These are phyloP conservation scores for Pelochelys cantorii DNA, from an alignment of 2,797 vertebrate species.

Conservation along the genomic window DNA sequence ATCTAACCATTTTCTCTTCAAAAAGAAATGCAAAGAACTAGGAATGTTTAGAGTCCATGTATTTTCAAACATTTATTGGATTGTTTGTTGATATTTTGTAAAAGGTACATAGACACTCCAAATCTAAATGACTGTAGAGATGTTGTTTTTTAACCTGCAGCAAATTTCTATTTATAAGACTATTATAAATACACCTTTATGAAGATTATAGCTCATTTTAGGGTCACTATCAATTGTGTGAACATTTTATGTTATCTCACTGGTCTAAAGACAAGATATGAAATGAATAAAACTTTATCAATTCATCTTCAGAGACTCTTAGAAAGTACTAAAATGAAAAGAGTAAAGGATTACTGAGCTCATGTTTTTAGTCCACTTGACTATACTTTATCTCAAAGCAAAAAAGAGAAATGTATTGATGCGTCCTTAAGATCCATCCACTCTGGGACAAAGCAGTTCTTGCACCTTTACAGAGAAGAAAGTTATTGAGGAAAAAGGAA, in stretches of 20 bases:
- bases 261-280: background rate
- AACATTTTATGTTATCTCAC: slow-evolving; percentile 22
- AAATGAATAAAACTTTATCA: slow-evolving; percentile 36
- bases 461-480: background rate
- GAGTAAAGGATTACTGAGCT: background rate
- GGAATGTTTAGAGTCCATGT: background rate
- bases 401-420: background rate
- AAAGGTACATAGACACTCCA: background rate
- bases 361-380: slow-evolving; percentile 8
- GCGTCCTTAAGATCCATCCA: slow-evolving; percentile 1
- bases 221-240: background rate
- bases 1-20: background rate
- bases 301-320: slow-evolving; percentile 10
- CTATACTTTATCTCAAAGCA: background rate
- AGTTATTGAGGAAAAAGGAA: background rate
- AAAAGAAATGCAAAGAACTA: background rate
- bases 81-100: background rate
- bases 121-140: background rate
- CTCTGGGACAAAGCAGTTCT: rapidly evolving
- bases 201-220: slow-evolving; percentile 33
- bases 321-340: background rate
- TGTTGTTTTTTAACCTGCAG: background rate
- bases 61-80: background rate
- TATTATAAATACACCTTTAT: slow-evolving; percentile 23
- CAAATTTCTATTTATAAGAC: slow-evolving; percentile 3